phyloP scores from a whole-genome alignment of 2,113 vertebrate genomes.

The Castor canadensis region DNA sequence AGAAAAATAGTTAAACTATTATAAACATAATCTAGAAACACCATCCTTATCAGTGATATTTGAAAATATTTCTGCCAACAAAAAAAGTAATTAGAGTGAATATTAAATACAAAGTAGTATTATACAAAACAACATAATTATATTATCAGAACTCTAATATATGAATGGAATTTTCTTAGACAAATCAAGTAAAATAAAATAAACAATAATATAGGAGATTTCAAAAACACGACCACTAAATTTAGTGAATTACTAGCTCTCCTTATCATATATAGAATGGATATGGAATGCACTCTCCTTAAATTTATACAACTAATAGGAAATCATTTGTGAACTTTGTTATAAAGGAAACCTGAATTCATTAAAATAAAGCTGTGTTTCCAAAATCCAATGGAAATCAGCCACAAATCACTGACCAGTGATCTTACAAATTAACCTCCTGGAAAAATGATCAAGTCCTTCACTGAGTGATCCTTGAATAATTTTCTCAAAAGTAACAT shows the following conservation, averaged over 20 bases:
- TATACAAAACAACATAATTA: background rate
- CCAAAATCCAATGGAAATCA: background rate
- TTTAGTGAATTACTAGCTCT: background rate
- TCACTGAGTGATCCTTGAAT: background rate
- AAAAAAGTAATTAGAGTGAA: background rate
- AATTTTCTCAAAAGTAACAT: background rate
- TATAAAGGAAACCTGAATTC: background rate
- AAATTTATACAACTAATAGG: background rate
- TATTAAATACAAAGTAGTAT: background rate
- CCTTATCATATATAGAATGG: background rate
- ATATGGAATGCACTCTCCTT: background rate
- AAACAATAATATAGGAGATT: background rate
- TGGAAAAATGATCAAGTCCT: background rate
- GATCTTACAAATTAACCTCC: background rate
- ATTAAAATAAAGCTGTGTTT: background rate
- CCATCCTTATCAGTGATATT: background rate
- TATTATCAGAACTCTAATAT: background rate
- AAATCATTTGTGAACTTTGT: background rate
- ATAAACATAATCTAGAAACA: background rate
- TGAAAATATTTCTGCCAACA: background rate
- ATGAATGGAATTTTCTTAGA: background rate
- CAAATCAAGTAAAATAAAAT: conserved; percentile 16
- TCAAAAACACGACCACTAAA: background rate
- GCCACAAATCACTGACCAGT: background rate
- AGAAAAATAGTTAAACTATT: background rate